Evolutionary conservation across 2,797 vertebrate genomes (phyloP).

Genomic region (Tiaroga cobitis): DNA sequence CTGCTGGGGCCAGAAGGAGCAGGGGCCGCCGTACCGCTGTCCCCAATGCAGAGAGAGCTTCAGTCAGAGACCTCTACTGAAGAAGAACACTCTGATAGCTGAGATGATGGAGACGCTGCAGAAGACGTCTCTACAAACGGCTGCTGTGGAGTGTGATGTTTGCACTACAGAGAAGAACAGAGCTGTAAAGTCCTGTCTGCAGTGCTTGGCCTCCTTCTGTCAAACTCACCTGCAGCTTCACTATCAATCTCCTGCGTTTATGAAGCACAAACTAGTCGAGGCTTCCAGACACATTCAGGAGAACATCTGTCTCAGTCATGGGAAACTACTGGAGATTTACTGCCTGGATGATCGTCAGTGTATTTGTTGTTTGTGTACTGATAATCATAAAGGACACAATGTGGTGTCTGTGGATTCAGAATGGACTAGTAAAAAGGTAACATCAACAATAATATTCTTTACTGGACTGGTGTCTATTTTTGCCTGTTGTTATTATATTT

Average conservation of each 20-base stretch:
- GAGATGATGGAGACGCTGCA: conserved; percentile 51
- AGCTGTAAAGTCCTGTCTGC: conserved; percentile 42
- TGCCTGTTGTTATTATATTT: not conserved
- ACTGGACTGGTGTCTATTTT: not conserved
- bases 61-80: conserved; percentile 37
- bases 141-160: conserved; percentile 42
- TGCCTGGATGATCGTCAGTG: conserved; percentile 30
- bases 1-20: conserved; percentile 54
- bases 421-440: conserved; percentile 24
- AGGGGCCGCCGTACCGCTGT: conserved; percentile 7
- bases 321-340: conserved; percentile 34
- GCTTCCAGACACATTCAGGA: conserved; percentile 34
- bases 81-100: conserved; percentile 48
- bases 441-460: not conserved
- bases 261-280: conserved; percentile 50
- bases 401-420: conserved; percentile 20
- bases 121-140: not conserved
- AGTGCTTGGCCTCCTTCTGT: conserved; percentile 49
- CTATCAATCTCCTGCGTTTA: conserved; percentile 42
- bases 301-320: conserved; percentile 34
- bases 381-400: not conserved
- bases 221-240: conserved; percentile 39
- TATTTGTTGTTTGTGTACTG: conserved; percentile 36
- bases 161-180: conserved; percentile 33
- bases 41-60: conserved; percentile 55